These are phyloP conservation scores for Paedocypris sp. DNA, from an alignment of 2,113 vertebrate genomes.

Conservation along the genomic window DNA sequence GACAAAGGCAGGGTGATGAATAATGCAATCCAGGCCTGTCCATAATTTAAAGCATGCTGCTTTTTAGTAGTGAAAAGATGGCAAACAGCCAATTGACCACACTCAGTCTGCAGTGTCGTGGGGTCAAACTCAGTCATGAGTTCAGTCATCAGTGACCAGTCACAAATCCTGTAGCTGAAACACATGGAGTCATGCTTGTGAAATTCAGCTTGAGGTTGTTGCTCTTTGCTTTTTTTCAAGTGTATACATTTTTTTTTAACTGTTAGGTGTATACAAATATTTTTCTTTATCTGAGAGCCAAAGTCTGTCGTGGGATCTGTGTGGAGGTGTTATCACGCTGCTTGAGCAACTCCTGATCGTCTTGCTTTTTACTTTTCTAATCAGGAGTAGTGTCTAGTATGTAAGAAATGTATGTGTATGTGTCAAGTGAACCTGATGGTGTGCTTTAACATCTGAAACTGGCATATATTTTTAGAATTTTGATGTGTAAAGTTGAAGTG, in stretches of 20 bases:
- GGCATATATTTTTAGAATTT: no score
- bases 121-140: constrained; percentile 15
- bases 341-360: not conserved
- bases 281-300: constrained; percentile 6
- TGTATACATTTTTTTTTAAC: not conserved
- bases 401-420: not conserved
- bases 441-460: no score
- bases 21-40: constrained; percentile 52
- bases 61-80: constrained; percentile 46
- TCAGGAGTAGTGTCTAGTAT: not conserved
- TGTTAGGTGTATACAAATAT: not conserved
- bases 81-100: constrained; percentile 22
- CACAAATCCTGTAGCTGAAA: not conserved
- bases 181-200: no score
- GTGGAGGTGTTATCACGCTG: not conserved
- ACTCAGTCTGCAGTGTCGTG: not conserved
- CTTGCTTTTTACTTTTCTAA: not conserved
- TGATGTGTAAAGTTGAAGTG: no score
- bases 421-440: not conserved
- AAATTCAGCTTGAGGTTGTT: no score
- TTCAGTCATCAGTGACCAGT: not conserved
- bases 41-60: constrained; percentile 57
- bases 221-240: not conserved
- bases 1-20: constrained; percentile 54
- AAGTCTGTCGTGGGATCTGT: not conserved